These are phyloP conservation scores for Pachypanchax playfairii DNA, from an alignment of 2,113 vertebrate genomes.

Conservation along the genomic window DNA sequence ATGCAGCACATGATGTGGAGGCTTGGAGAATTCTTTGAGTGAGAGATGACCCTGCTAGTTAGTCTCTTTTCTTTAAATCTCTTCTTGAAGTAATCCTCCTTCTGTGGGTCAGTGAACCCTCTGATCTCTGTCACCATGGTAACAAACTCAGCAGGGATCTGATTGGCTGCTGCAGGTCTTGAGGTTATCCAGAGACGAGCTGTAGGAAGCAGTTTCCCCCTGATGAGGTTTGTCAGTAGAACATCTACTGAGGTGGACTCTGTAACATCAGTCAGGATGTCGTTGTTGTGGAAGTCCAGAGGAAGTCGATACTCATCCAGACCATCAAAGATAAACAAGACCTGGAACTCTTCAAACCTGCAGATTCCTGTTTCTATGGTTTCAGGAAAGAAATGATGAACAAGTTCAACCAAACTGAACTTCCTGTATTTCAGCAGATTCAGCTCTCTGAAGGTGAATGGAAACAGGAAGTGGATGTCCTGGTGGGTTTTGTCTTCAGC, in stretches of 20 bases:
- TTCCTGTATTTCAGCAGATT: too few species aligned
- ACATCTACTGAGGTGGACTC: slow-evolving; percentile 4
- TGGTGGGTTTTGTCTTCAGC: slow-evolving; percentile 1
- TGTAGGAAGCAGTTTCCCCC: not conserved
- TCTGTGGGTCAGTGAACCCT: not conserved
- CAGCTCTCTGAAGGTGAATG: too few species aligned
- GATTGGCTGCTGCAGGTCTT: too few species aligned
- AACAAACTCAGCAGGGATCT: too few species aligned
- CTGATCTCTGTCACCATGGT: too few species aligned
- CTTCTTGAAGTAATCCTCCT: slow-evolving; percentile 11
- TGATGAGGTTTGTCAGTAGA: slow-evolving; percentile 7
- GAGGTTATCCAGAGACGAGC: slow-evolving; percentile 1
- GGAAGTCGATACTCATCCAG: too few species aligned
- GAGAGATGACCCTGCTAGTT: not conserved
- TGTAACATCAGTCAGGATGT: not conserved
- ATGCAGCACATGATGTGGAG: slow-evolving; percentile 16
- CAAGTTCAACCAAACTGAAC: too few species aligned
- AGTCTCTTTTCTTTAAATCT: not conserved
- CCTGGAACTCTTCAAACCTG: not conserved
- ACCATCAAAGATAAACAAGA: too few species aligned
- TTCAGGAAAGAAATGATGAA: slow-evolving; percentile 2
- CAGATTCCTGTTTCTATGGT: not conserved
- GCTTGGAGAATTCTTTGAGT: not conserved
- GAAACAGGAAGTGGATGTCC: not conserved
- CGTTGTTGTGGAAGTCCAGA: too few species aligned